Base-by-base conservation (phyloP, 2,797 vertebrate genomes). In the Aulostomus chinensis region DNA sequence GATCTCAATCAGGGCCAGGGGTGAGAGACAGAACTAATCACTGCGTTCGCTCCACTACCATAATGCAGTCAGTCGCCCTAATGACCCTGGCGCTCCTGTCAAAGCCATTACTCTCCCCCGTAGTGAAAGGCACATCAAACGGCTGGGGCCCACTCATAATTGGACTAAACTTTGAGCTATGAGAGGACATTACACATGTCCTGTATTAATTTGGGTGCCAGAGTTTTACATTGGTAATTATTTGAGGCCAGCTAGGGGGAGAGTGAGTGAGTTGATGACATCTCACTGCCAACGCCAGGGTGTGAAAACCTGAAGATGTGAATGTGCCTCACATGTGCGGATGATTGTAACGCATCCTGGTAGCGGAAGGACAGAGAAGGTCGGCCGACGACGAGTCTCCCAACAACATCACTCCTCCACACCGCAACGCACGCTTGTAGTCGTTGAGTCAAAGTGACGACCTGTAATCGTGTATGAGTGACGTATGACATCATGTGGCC, bases 91-190 rank as follows among this genome's bases (percentile, higher is more conserved):
- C 65, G 38, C 88, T 82, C 88, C 80, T 88, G 87, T 89, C 90
- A 89, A 80, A 88, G 84, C 82, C 88, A 93, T 92, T 93, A 91
- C 64, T 92, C 90, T 91, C 79, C 66, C 52, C 40, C 50, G 38
- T 56, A 41, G 66, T 80, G 81, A 83, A 87, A 79, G 84, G 84
- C 83, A 82, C 81, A 84, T 91, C 90, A 88, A 79, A 86, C 79
- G 51, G 81, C 82, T 85, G 80, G 77, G 73, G 78, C 84, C 78
- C 72, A 74, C 85, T 88, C 83, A 67, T 93, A 92, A 91, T 93
- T 92, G 89, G 88, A 90, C 88, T 83, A 90, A 93, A 90, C 86
- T 88, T 88, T 93, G 90, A 93, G 89, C 86, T 89, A 92, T 93
- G 91, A 87, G 88, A 76, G 81, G 67, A 90, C 88, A 92, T 93